These are phyloP conservation scores for Megaustenia siamemsis DNA, from an alignment of 2,888 invertebrate genomes.

Conservation along the genomic window DNA sequence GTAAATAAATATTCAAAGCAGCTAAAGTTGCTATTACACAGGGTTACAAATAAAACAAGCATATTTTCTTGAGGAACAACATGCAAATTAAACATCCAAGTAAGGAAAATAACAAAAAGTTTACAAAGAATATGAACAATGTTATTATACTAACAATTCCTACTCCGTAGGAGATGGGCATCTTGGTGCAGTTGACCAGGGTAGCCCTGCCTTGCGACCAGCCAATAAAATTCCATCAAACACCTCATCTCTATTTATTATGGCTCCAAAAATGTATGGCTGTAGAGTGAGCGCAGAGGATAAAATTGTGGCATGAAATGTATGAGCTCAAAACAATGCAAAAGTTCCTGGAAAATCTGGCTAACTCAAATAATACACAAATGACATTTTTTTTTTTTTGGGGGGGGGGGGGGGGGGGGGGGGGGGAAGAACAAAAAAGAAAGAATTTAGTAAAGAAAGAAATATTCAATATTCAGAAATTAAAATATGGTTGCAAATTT, in stretches of 20 bases:
- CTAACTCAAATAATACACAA: no score
- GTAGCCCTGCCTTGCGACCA: slow-evolving; percentile 53
- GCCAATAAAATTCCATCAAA: slow-evolving; percentile 66
- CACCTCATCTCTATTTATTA: slow-evolving; percentile 78
- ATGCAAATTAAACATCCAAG: slow-evolving; percentile 4
- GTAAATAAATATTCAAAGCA: no score
- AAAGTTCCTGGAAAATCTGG: no score
- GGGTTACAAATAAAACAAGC: no score
- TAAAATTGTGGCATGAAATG: neutral
- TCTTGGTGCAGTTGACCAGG: slow-evolving; percentile 41
- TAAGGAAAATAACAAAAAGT: neutral
- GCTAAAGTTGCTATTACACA: no score
- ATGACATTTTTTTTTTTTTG: no score
- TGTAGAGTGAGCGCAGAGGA: slow-evolving; percentile 57
- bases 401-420: no score
- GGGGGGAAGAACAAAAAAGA: no score
- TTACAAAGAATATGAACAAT: neutral
- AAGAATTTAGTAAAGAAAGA: no score
- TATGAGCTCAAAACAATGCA: neutral
- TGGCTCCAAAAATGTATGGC: slow-evolving; percentile 78
- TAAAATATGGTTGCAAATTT: no score
- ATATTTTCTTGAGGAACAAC: no score
- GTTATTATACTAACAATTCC: slow-evolving; percentile 14
- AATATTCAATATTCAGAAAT: no score
- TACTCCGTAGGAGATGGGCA: slow-evolving; percentile 40